Base-by-base conservation (phyloP, 2,888 invertebrate species). In the Spisula solida region DNA sequence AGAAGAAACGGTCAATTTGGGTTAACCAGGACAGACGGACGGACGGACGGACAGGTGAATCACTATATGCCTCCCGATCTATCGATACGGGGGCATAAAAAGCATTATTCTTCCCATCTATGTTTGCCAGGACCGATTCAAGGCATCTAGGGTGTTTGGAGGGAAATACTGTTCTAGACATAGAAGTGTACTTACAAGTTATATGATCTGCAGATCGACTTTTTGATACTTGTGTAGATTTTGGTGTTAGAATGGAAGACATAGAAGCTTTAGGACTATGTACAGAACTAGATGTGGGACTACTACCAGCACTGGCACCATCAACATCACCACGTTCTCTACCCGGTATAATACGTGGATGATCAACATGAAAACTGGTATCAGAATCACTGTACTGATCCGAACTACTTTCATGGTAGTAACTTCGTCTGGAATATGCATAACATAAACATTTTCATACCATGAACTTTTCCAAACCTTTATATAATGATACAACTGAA, bases 281-380 rank as follows among this genome's bases (percentile, higher is more conserved):
- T 60, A 89, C 90, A 66, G 92, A 90, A 90, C 95, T 94, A 12
- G 94, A 92, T 5, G 93, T 92, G 0, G 95, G 95, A 91, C 95
- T 95, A 80, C 95, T 94, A 81, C 94, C 94, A 25, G 93, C 94
- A 88, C 96, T 96, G 78, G 95, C 95, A 18, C 96, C 96, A 66
- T 96, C 96, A 29, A 95, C 92, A 60, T 94, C 92, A 51, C 92
- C 92, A 14, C 93, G 90, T 85, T 93, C 93, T 31, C 93, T 88
- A 75, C 93, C 89, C 16, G 88, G 91, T 4, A 92, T 81, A 29
- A 90, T 87, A 20, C 92, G 87, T 1, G 92, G 88, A 75, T 92
- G 91, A 83, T 90, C 90, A 2, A 88, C 88, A 88, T 86, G 90
- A 84, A 93, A 94, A 88, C 94, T 94, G 55, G 94, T 94, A 89